Conservation (phyloP, 2,888 invertebrate species). For the Noctuana brunneofusca region DNA sequence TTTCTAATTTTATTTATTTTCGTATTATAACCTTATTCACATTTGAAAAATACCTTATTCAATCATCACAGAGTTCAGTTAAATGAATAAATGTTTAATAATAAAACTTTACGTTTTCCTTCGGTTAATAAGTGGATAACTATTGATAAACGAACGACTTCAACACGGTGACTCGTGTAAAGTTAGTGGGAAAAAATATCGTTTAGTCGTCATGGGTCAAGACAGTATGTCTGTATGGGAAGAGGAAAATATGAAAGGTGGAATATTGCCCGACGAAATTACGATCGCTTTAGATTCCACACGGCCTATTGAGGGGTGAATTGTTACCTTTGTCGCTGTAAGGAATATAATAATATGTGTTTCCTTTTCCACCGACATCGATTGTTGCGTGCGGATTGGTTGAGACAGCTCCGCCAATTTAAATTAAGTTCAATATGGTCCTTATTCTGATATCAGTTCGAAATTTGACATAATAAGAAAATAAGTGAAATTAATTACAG, state of each 20-base stretch:
- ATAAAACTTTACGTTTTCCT: no score
- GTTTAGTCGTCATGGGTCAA: not conserved
- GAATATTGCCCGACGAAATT: slow-evolving; percentile 81
- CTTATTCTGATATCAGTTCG: not conserved
- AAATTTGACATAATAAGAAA: not conserved
- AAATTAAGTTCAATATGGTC: slow-evolving; percentile 4
- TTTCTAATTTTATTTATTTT: no score
- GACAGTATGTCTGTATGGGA: slow-evolving; percentile 68
- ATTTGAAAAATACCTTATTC: no score
- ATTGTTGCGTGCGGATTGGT: slow-evolving; percentile 44
- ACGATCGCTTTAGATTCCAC: slow-evolving; percentile 79
- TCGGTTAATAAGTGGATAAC: no score
- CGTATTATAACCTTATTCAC: no score
- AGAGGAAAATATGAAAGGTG: slow-evolving; percentile 79
- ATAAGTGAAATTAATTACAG: no score
- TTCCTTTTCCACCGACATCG: slow-evolving; percentile 63
- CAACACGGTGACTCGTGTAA: not conserved
- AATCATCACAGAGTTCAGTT: no score
- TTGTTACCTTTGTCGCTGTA: slow-evolving; percentile 78
- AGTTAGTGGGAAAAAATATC: not conserved
- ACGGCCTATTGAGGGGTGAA: slow-evolving; percentile 77
- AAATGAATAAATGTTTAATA: no score
- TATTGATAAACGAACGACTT: not conserved
- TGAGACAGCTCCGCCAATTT: slow-evolving; percentile 4
- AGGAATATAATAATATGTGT: slow-evolving; percentile 79